Evolutionary conservation across 2,797 vertebrate species (phyloP), one percentile per base, ranked within the genome.

Genomic region (Pantherophis vulpinus): DNA sequence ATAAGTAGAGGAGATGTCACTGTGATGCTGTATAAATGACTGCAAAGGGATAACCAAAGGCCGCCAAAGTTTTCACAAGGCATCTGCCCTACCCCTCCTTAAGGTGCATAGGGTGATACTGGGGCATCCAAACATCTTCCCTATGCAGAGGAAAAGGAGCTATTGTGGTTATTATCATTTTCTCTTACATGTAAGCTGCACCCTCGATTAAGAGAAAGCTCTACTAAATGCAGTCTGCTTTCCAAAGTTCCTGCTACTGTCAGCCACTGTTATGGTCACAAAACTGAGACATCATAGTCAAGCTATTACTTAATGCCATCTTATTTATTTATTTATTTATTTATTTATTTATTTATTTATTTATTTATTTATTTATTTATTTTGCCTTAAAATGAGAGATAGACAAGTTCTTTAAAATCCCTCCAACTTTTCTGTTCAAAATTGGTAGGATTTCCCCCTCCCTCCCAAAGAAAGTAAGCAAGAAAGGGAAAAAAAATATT

Each of bases 11-110:
- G 42, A 10, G 47, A 92, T 93, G 4, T 79, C 93, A 51, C 90
- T 92, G 58, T 90, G 63, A 93, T 93, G 91, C 59, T 88, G 25
- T 37, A 88, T 88, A 88, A 93, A 88, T 51, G 47, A 56, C 66
- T 92, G 25, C 0, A 92, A 91, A 91, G 1, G 23, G 32, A 83
- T 74, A 14, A 18, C 54, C 86, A 13, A 86, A 92, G 10, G 66
- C 10, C 18, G 55, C 25, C 14, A 92, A 70, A 37, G 20, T 37
- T 79, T 37, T 93, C 37, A 42, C 29, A 93, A 91, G 60, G 58
- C 90, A 90, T 94, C 79, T 93, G 60, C 60, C 91, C 61, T 91
- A 1, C 88, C 20, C n/a, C 27, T 8, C 14, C 13, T 51, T 74
- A 74, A 4, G 29, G 23, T 63, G 51, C 29, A 88, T 9, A 23